Percentiles rank a stretch among this genome's conserved stretches.
phyloP scores from a whole-genome alignment of 2,888 invertebrate genomes.

The Ferrisia virgata region DNA sequence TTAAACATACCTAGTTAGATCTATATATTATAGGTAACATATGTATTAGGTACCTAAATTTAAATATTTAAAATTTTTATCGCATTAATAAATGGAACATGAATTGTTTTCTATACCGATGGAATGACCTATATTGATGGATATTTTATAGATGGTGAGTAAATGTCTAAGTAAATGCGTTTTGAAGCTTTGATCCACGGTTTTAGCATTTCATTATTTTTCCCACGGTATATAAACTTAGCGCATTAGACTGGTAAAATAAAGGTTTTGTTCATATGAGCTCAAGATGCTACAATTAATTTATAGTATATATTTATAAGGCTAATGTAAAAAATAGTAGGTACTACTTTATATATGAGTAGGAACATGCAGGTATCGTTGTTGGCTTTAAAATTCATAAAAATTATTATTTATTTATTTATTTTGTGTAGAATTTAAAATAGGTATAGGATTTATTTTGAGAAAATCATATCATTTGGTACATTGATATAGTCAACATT shows the following conservation, averaged over 20 bases:
- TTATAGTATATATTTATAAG: background rate
- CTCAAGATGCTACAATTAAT: background rate
- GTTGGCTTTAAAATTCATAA: background rate
- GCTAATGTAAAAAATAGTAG: background rate
- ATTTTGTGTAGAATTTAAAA: background rate
- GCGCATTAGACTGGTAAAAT: background rate
- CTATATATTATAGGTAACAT: too few relatives aligned
- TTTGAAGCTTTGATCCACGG: constrained; percentile 19
- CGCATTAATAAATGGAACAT: background rate
- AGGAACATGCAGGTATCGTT: background rate
- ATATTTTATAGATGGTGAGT: constrained; percentile 25
- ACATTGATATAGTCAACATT: too few relatives aligned
- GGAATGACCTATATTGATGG: background rate
- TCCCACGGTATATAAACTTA: background rate
- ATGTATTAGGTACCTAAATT: too few relatives aligned
- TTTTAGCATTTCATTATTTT: background rate
- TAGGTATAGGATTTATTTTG: too few relatives aligned
- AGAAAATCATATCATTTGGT: too few relatives aligned
- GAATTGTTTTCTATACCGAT: constrained; percentile 8
- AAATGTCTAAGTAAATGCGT: background rate
- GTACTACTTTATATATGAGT: background rate
- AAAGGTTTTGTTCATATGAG: background rate
- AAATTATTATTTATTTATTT: background rate
- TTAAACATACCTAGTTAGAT: background rate
- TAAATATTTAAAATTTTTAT: too few relatives aligned